Evolutionary conservation across 2,113 vertebrate species (phyloP), one percentile per base, ranked within the genome.

Genomic region (Crotophaga sulcirostris): DNA sequence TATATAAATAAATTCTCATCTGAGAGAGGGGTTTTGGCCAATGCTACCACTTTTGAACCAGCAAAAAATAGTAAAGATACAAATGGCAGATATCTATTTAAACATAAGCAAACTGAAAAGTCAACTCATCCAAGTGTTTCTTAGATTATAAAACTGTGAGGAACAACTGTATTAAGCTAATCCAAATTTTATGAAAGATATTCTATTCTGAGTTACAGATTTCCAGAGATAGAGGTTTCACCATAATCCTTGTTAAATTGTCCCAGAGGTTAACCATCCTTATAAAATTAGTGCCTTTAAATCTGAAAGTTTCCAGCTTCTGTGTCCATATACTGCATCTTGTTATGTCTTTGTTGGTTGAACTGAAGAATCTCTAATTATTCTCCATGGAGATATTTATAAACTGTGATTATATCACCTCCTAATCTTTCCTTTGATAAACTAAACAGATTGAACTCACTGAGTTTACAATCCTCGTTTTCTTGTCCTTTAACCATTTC

Each of bases 321-420:
- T 63, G 13, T 60, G 83, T 90, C 60, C 44, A n/a, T 84, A 34
- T 81, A 85, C 89, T 42, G 25, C 60, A 84, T 90, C 73, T 95
- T 96, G 68, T 94, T 96, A 90, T 84, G 89, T 87, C 93, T 95
- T 93, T 89, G 59, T 87, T 66, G 87, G 49, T 63, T 90, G 60
- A 94, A 90, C 66, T 92, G 83, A 94, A 96, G 83, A 87, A 68
- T 18, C 6, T 13, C 17, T 67, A 70, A 89, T 89, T 60, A 87
- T 87, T 95, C 80, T 93, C 80, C 80, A 81, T 87, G 84, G 94
- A 95, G 73, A 95, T 78, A 75, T 40, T 90, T 90, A 72, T 20
- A 93, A 92, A 92, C 90, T 86, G 12, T 92, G 76, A 72, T 93
- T 94, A 94, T 84, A 76, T 96, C 83, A 97, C 94, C 68, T 93